Base-by-base conservation (phyloP, 2,888 invertebrate species). In the Desoria tigrina region DNA sequence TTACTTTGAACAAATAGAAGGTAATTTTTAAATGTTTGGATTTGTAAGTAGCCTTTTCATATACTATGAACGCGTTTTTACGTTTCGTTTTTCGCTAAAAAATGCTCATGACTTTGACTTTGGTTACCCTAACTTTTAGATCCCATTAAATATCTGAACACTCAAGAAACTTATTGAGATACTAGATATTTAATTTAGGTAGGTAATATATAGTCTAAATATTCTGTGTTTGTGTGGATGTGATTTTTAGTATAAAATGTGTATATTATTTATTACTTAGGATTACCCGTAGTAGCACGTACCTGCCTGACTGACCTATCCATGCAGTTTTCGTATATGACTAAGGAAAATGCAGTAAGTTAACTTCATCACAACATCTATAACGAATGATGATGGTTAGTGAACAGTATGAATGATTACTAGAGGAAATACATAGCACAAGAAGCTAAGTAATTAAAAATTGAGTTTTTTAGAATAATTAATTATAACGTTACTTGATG, bases 231-330 rank as follows among this genome's bases (percentile, higher is more conserved):
- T 45, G 45, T 21, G 32, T 32, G 32, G 45, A 45, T 21, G n/a
- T 45, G 23, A 45, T 45, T 39, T 39, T 6, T 21, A 21, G 51
- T 51, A 51, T 24, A 51, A 51, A 51, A 51, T 18, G 51, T 51
- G 45, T 45, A 45, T 45, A 45, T 21, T 45, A 45, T 45, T 45
- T 45, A 45, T 45, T 45, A 45, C 45, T 45, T 45, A 45, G 45
- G 21, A 18, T 45, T 45, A 45, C 45, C 45, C 45, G 45, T 45
- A 45, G n/a, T 45, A 18, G 45, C 21, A 45, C 45, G 21, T 45
- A 45, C n/a, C n/a, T n/a, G n/a, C n/a, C n/a, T n/a, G n/a, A n/a
- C n/a, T 16, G 45, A 45, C 6, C 45, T 11, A 32, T 4, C 32
- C 4, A 32, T 32, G 45, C 45, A 45, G 45, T 45, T 6, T 45